phyloP scores from a whole-genome alignment of 2,797 vertebrate species.

The Acestrorhynchus altus region DNA sequence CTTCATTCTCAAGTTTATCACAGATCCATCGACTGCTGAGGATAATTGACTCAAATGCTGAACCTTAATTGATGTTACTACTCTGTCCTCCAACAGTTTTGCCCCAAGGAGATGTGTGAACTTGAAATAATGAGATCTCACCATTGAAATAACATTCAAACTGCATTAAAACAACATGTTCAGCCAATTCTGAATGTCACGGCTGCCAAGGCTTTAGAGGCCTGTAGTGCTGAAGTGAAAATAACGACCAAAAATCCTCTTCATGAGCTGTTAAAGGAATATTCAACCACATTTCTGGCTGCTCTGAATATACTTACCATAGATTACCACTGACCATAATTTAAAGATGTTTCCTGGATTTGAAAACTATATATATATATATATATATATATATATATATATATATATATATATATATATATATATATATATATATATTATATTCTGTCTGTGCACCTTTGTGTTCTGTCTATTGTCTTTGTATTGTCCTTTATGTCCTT shows the following conservation, averaged over 20 bases:
- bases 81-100: background rate
- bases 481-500: too few species aligned
- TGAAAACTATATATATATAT: too few species aligned
- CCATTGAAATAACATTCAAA: slow-evolving; percentile 1
- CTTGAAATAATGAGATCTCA: slow-evolving; percentile 8
- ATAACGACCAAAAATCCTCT: background rate
- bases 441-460: too few species aligned
- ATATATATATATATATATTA: too few species aligned
- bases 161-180: background rate
- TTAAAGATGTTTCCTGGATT: background rate
- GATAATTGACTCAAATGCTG: background rate
- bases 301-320: background rate
- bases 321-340: too few species aligned
- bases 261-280: background rate
- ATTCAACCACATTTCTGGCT: background rate
- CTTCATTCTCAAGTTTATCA: background rate
- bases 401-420: too few species aligned
- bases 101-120: background rate
- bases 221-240: background rate
- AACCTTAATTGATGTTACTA: slow-evolving; percentile 16
- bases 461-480: too few species aligned
- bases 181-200: slow-evolving; percentile 1
- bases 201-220: background rate
- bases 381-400: too few species aligned
- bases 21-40: background rate